Base-by-base conservation (phyloP, 2,113 vertebrate genomes). In the Corvus cornix region DNA sequence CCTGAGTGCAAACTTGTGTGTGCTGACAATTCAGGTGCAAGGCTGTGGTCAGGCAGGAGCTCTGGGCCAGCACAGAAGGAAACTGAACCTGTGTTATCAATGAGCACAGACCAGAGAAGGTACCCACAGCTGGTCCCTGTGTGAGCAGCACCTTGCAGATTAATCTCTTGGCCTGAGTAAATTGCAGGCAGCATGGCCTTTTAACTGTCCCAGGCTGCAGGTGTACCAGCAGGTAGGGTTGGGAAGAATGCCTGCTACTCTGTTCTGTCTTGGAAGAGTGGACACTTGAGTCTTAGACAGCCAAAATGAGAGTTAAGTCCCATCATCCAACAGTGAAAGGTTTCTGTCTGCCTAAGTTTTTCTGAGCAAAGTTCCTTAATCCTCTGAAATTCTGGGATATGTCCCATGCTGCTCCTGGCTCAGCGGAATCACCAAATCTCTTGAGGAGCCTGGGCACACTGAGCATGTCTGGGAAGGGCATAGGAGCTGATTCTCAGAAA, bases 1-100 rank as follows among this genome's bases (percentile, higher is more conserved):
- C 43, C 52, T 14, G 28, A 39, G 33, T 4, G 33, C 43, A 35
- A 28, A 27, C 15, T 4, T 2, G 0, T 1, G 0, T 13, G 37
- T 37, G 31, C 1, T 4, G 16, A 6, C 35, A 39, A 58, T 10
- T 68, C 60, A 68, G 62, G 30, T 33, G 46, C 58, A n/a, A 49
- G 24, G 39, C 78, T 56, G 35, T 3, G 28, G 9, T 48, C 70
- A 46, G 66, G 58, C 3, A 49, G 74, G 41, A 73, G 55, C 31
- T 68, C 16, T 30, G 62, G 53, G 31, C 33, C 46, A 30, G 18
- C 9, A 20, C 52, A 73, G 89, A 51, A 72, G 67, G 74, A 64
- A 43, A 49, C 10, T 22, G 58, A 41, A 16, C 5, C 21, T 43
- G 13, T 52, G 49, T 15, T 66, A 8, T 19, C 59, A 27, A 0